phyloP scores from a whole-genome alignment of 2,888 invertebrate species.

The Dastarcus helophoroides region DNA sequence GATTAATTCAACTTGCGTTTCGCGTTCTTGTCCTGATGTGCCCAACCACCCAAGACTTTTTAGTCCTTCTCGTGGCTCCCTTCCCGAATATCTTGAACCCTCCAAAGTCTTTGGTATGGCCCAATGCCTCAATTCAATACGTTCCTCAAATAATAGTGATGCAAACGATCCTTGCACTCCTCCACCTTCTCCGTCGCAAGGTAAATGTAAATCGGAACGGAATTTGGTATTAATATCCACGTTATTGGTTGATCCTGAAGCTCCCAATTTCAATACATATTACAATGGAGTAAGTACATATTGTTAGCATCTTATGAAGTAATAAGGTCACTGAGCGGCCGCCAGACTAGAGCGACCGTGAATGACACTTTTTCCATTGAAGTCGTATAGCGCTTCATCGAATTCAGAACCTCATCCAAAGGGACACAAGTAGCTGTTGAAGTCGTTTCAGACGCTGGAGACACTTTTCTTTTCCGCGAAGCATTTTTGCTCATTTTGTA shows the following conservation, averaged over 20 bases:
- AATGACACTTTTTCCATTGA: no score
- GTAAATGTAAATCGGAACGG: conserved; percentile 40
- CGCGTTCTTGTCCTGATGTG: conserved; percentile 74
- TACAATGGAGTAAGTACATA: conserved; percentile 45
- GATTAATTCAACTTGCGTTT: conserved; percentile 45
- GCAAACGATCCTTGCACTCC: conserved; percentile 35
- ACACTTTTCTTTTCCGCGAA: no score
- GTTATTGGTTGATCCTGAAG: conserved; percentile 52
- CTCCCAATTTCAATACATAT: conserved; percentile 51
- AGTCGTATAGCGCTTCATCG: no score
- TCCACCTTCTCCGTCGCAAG: conserved; percentile 49
- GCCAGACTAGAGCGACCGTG: no score
- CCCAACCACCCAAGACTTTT: conserved; percentile 25
- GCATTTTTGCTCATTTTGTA: no score
- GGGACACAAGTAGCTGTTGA: no score
- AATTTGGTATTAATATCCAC: conserved; percentile 65
- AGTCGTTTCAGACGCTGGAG: no score
- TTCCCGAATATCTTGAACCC: conserved; percentile 49
- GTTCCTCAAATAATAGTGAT: conserved; percentile 1
- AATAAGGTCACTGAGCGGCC: no score
- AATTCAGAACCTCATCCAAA: no score
- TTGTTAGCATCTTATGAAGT: no score
- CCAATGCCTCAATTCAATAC: conserved; percentile 6
- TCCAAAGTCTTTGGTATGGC: conserved; percentile 37
- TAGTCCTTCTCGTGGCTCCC: conserved; percentile 36